Conservation (phyloP, 2,113 vertebrate species). For the Panthera tigris region DNA sequence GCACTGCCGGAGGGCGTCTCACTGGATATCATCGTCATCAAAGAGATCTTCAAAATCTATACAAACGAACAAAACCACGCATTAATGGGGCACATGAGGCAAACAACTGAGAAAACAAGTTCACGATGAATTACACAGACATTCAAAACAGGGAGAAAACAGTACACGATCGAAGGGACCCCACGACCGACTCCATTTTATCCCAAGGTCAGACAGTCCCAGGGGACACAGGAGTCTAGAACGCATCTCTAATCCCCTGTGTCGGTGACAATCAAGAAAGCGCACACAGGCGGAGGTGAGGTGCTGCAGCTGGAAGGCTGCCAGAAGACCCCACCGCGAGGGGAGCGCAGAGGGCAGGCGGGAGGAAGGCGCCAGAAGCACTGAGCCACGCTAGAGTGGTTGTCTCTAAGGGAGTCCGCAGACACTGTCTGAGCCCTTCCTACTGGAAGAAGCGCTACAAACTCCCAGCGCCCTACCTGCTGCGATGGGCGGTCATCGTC, state of each 20-base stretch:
- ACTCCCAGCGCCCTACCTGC: fast-evolving
- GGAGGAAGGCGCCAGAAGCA: not conserved
- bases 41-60: slow-evolving; percentile 77
- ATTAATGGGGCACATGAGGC: not conserved
- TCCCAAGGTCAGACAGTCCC: fast-evolving
- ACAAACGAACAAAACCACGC: fast-evolving
- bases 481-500: fast-evolving
- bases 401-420: not conserved
- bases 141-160: not conserved
- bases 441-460: fast-evolving
- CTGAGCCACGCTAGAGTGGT: fast-evolving
- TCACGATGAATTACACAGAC: fast-evolving
- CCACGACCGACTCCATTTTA: fast-evolving
- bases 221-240: fast-evolving
- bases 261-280: not conserved
- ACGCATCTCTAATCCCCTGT: fast-evolving
- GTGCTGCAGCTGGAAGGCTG: not conserved
- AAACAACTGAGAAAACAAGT: not conserved
- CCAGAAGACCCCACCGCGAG: not conserved
- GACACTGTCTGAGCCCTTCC: fast-evolving
- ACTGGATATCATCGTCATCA: slow-evolving; percentile 75
- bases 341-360: fast-evolving
- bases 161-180: fast-evolving
- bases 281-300: fast-evolving
- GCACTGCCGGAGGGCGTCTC: not conserved